Base-by-base conservation (phyloP, 37 sponge, comb jelly and placozoan species). In the Bolinopsis microptera region DNA sequence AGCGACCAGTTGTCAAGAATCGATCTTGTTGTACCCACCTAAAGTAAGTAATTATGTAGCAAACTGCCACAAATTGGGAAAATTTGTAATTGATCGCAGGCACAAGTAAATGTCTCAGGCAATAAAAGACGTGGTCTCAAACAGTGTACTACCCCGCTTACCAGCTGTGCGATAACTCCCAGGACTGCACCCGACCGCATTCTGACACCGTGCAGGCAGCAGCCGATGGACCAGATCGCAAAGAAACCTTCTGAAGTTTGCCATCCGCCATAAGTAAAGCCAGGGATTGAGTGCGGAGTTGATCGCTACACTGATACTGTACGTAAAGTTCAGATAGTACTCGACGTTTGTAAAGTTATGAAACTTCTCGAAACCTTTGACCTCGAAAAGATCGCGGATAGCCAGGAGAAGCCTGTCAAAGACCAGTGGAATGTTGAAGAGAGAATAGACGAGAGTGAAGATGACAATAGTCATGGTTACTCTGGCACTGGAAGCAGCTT, bases 301-400 rank as follows among this genome's bases (percentile, higher is more conserved):
- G 0, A 86, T 86, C 0, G 90, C 90, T 28, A 86, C 90, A 40
- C 90, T 86, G 90, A 86, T 39, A 40, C 90, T 86, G 61, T 41
- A 86, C 2, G 90, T 86, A 34, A 86, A 86, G 90, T 86, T 86
- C 30, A 86, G 90, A 27, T 86, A 86, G 90, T 86, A 86, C 30
- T 86, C 90, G 38, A 39, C 61, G 61, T 41, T 36, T 0, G 1
- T 8, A 48, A 86, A 86, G 38, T 86, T 22, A 27, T 86, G 36
- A 2, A 34, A 48, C 0, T 86, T 38, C 22, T 86, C 36, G 61
- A 41, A 41, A 2, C n/a, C 13, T n/a, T 72, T 72, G 61, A 48
- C 13, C 8, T 77, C 80, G 90, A 33, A 86, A 26, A 86, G 90
- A 27, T 86, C 61, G 22, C 61, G 32, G 90, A 86, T 1, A 0